These are phyloP conservation scores for Conopomorpha cramerella DNA, from an alignment of 1,140 invertebrate species.

Conservation along the genomic window DNA sequence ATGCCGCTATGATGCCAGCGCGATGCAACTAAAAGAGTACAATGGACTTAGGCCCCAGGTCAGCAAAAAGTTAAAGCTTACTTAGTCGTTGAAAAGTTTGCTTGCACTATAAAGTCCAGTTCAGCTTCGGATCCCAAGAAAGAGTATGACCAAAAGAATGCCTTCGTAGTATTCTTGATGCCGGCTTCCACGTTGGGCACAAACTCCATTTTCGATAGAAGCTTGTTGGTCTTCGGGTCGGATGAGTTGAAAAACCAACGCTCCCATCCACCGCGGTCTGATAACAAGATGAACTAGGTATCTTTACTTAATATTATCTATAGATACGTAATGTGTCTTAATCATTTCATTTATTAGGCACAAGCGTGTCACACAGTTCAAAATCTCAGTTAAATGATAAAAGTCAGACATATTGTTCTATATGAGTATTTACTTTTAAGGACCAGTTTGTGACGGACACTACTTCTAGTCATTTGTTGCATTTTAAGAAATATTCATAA, in stretches of 20 bases:
- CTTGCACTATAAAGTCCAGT: slow-evolving; percentile 70
- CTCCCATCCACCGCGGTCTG: slow-evolving; percentile 74
- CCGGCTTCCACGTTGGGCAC: slow-evolving; percentile 67
- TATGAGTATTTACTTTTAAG: no score
- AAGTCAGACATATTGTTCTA: no score
- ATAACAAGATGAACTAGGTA: slow-evolving; percentile 5
- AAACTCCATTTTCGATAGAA: slow-evolving; percentile 68
- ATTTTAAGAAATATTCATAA: no score
- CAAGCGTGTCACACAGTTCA: no score
- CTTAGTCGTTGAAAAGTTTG: slow-evolving; percentile 63
- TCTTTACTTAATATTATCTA: not conserved
- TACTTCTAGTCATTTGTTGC: no score
- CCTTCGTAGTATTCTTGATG: slow-evolving; percentile 69
- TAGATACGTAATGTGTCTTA: no score
- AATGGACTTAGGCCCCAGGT: no score
- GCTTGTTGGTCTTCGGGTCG: slow-evolving; percentile 59
- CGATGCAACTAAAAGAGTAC: no score
- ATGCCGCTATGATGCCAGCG: no score
- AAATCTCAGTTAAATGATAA: no score
- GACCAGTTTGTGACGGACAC: no score
- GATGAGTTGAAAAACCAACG: slow-evolving; percentile 68
- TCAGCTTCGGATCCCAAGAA: slow-evolving; percentile 70
- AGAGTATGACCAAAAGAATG: slow-evolving; percentile 74
- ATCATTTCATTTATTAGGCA: no score
- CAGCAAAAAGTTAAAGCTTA: slow-evolving; percentile 13